Evolutionary conservation across 2,113 vertebrate species (phyloP).

Genomic region (Callaeas wilsoni): DNA sequence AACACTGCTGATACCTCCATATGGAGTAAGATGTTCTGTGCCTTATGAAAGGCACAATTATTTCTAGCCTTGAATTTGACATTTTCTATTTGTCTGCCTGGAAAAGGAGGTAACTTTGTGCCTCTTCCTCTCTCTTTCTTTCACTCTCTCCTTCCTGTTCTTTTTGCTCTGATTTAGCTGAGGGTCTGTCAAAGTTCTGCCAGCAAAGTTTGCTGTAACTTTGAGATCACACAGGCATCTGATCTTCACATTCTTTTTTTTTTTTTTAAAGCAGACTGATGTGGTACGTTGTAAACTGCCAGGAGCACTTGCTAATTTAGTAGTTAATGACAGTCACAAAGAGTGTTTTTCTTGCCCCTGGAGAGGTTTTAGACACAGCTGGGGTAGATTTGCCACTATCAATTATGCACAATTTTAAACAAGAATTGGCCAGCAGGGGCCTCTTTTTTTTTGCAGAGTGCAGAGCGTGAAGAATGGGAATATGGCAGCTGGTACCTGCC

Average conservation of each 20-base stretch:
- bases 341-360: conserved; percentile 60
- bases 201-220: conserved; percentile 22
- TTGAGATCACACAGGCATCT: conserved; percentile 11
- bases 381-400: conserved; percentile 61
- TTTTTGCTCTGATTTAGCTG: neutral
- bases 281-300: conserved; percentile 21
- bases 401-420: conserved; percentile 67
- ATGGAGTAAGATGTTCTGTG: neutral
- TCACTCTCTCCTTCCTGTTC: neutral
- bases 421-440: conserved; percentile 63
- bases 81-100: neutral
- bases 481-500: conserved; percentile 40
- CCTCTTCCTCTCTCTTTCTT: neutral
- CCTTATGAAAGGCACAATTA: neutral
- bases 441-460: conserved; percentile 33
- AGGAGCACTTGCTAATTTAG: conserved; percentile 53
- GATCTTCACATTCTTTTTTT: neutral
- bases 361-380: conserved; percentile 62
- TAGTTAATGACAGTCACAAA: conserved; percentile 59
- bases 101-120: neutral
- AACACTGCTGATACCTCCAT: neutral
- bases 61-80: neutral
- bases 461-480: conserved; percentile 28
- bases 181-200: neutral
- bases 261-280: conserved; percentile 13